Conservation (phyloP, 2,113 vertebrate species). For the Crotalus tigris region DNA sequence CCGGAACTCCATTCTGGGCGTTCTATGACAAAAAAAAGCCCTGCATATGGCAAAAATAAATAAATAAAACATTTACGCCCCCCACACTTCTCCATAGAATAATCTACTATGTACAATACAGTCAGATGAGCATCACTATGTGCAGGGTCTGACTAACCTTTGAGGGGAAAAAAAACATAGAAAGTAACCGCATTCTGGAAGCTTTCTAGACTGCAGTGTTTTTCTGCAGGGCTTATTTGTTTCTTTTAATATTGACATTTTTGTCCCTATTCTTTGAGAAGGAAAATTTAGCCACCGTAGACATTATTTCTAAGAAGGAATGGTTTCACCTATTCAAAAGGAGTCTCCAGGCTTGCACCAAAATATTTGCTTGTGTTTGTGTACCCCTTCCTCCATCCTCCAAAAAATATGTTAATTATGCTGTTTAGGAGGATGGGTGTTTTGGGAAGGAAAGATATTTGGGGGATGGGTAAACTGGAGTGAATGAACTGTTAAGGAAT, state of each 20-base stretch:
- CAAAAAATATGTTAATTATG: not conserved
- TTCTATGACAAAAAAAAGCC: too few relatives aligned
- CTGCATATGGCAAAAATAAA: not conserved
- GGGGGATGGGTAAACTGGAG: not conserved
- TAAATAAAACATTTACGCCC: not conserved
- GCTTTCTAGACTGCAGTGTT: not conserved
- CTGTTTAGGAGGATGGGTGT: not conserved
- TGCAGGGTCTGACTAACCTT: not conserved
- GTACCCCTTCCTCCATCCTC: not conserved
- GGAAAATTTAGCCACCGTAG: not conserved
- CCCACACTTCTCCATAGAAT: not conserved
- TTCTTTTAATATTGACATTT: not conserved
- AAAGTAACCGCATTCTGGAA: not conserved
- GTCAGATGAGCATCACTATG: not conserved
- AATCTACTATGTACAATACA: not conserved
- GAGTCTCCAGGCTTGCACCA: not conserved
- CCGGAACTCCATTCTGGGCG: too few relatives aligned
- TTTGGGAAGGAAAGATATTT: not conserved
- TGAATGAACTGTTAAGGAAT: not conserved
- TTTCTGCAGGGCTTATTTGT: not conserved
- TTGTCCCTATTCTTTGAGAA: not conserved
- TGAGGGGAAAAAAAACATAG: not conserved
- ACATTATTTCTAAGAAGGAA: not conserved
- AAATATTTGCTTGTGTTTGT: not conserved
- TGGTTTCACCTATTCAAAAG: not conserved